Percentiles rank a stretch among this genome's conserved stretches.
Conservation (phyloP, 2,797 vertebrate genomes). For the Remorina albescens region DNA sequence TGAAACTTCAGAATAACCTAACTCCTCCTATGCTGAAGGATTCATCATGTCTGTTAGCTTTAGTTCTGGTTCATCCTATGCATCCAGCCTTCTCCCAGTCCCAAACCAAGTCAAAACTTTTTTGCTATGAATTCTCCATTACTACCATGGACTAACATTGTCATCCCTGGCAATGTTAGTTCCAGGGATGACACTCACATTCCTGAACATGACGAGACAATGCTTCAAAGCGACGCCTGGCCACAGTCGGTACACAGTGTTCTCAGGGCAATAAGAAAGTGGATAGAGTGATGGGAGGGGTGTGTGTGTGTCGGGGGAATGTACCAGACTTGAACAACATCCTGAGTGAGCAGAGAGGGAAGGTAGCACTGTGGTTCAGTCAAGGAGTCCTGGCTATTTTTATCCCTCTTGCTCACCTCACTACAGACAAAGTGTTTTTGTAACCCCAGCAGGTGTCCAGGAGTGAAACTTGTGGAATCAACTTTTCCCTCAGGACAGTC, state of each 20-base stretch:
- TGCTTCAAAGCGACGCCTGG: constrained; percentile 27
- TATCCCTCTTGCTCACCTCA: constrained; percentile 57
- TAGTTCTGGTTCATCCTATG: no score
- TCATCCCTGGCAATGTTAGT: no score
- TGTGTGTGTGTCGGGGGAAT: constrained; percentile 52
- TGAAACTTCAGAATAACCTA: no score
- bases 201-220: background rate
- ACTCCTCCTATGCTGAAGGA: no score
- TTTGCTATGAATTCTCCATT: no score
- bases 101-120: no score
- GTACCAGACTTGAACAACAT: constrained; percentile 73
- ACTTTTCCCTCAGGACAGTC: constrained; percentile 9
- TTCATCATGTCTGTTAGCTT: no score
- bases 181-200: background rate
- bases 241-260: constrained; percentile 57
- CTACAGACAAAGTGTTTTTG: constrained; percentile 58
- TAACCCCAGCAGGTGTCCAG: constrained; percentile 41
- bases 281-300: constrained; percentile 22
- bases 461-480: constrained; percentile 18
- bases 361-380: constrained; percentile 38
- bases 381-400: constrained; percentile 63
- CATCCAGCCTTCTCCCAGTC: no score
- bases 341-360: constrained; percentile 61
- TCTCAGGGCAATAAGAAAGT: constrained; percentile 30
- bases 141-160: no score